Percentiles rank a stretch among this genome's conserved stretches.
phyloP scores from a whole-genome alignment of 2,888 invertebrate genomes.

The Pristionchus japonicus region DNA sequence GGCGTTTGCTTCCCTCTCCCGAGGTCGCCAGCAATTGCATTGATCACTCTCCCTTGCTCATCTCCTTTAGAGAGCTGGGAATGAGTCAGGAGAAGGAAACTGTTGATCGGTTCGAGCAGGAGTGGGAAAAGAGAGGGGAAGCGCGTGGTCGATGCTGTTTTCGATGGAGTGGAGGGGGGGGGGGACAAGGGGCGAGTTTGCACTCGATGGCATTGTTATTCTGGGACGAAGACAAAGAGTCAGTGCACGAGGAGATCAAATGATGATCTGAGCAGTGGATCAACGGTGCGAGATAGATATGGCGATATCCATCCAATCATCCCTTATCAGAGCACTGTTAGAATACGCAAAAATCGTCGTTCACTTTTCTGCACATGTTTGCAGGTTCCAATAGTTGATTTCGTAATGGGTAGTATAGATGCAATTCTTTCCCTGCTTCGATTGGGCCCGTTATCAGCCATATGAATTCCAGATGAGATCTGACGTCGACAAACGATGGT shows the following conservation, averaged over 20 bases:
- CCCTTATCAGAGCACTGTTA: background rate
- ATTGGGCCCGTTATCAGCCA: background rate
- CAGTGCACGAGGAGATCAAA: slow-evolving; percentile 31
- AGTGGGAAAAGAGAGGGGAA: background rate
- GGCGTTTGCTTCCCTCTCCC: background rate
- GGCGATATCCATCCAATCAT: too few relatives aligned
- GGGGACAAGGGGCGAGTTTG: slow-evolving; percentile 22
- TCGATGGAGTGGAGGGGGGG: slow-evolving; percentile 15
- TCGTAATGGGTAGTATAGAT: background rate
- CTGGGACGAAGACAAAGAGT: background rate
- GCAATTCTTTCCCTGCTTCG: background rate
- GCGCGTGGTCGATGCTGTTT: slow-evolving; percentile 41
- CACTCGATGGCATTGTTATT: slow-evolving; percentile 39
- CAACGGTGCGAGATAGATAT: too few relatives aligned
- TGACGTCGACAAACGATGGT: background rate
- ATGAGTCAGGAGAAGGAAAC: background rate
- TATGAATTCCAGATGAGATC: slow-evolving; percentile 9
- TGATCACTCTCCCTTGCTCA: background rate
- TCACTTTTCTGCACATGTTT: background rate
- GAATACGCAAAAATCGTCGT: background rate
- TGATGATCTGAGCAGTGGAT: background rate
- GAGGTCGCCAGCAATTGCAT: slow-evolving; percentile 1
- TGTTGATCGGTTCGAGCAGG: slow-evolving; percentile 21
- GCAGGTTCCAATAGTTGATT: background rate
- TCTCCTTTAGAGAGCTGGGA: background rate